Evolutionary conservation across 2,797 vertebrate genomes (phyloP).

Genomic region (Chelonia mydas): DNA sequence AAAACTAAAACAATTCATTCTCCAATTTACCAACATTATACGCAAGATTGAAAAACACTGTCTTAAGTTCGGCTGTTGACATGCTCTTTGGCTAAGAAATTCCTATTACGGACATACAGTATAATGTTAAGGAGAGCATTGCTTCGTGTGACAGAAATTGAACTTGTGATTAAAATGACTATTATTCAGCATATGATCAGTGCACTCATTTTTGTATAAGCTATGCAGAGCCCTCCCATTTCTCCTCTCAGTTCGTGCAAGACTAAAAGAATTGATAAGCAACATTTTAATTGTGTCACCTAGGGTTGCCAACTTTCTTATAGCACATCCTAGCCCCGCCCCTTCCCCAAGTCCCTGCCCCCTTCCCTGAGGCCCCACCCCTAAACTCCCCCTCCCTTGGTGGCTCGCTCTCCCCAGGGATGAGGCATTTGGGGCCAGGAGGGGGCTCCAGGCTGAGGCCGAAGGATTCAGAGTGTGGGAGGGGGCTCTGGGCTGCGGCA

Average conservation of each 20-base stretch:
- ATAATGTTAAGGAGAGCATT: neutral
- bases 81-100: neutral
- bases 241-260: neutral
- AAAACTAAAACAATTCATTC: neutral
- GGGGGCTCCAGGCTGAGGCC: no score
- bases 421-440: no score
- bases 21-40: neutral
- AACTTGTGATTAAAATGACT: neutral
- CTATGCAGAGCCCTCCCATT: neutral
- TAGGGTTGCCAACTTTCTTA: no score
- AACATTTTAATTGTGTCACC: neutral
- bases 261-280: neutral
- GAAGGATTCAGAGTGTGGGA: no score
- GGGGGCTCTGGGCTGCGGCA: no score
- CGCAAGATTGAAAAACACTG: neutral
- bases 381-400: no score
- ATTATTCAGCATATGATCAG: neutral
- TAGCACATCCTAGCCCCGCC: no score
- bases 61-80: neutral
- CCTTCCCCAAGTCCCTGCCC: no score
- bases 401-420: no score
- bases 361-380: no score
- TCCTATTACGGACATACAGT: neutral
- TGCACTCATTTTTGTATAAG: neutral
- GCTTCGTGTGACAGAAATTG: neutral